Evolutionary conservation across 2,113 vertebrate species (phyloP).

Genomic region (Dascyllus trimaculatus): DNA sequence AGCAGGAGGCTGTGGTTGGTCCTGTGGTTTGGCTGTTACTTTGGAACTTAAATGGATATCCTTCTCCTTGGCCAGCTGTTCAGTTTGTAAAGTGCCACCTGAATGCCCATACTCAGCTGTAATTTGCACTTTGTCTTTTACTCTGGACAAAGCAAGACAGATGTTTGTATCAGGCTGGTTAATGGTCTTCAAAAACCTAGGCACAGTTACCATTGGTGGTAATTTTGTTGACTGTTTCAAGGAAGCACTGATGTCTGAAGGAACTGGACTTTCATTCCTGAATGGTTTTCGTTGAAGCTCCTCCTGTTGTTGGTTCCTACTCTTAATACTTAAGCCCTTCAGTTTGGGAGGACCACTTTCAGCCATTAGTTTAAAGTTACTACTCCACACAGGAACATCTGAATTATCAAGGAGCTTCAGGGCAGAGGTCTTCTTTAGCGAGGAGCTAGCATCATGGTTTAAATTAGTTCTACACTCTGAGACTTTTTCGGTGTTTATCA

Average conservation of each 20-base stretch:
- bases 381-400: conserved; percentile 71
- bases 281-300: conserved; percentile 32
- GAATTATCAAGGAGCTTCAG: conserved; percentile 77
- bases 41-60: conserved; percentile 5
- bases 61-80: conserved; percentile 49
- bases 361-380: conserved; percentile 76
- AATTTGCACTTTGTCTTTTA: conserved; percentile 40
- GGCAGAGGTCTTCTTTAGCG: conserved; percentile 62
- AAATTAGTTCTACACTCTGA: conserved; percentile 66
- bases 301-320: conserved; percentile 81
- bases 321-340: conserved; percentile 87
- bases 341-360: conserved; percentile 83
- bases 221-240: conserved; percentile 78
- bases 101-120: background rate
- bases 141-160: conserved; percentile 13
- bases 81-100: conserved; percentile 13
- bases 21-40: conserved; percentile 14
- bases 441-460: conserved; percentile 61
- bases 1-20: conserved; percentile 52
- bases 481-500: conserved; percentile 79
- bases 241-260: conserved; percentile 77
- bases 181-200: conserved; percentile 62
- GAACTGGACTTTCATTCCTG: conserved; percentile 70
- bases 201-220: conserved; percentile 38
- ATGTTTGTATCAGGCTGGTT: conserved; percentile 58